Percentiles rank a stretch among this genome's conserved stretches.
Conservation (phyloP, 2,888 invertebrate genomes). For the Gandaritis pyraliata region DNA sequence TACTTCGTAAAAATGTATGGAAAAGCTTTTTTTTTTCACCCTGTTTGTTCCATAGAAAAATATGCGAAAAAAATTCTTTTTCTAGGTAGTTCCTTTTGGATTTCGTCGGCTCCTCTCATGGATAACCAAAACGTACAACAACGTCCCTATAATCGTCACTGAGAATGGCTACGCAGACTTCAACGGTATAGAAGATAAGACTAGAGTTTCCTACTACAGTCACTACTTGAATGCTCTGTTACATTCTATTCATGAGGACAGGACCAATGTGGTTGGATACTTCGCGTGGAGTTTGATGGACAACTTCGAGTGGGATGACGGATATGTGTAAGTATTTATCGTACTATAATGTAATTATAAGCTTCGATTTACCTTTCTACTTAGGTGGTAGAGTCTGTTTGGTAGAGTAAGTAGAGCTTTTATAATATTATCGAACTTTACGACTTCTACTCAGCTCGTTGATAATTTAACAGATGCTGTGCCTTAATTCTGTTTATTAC, state of each 20-base stretch:
- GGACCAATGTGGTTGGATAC: conserved; percentile 87
- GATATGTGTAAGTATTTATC: conserved; percentile 87
- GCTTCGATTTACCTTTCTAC: not conserved
- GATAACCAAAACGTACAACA: conserved; percentile 80
- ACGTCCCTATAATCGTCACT: conserved; percentile 81
- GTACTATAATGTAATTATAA: too few relatives aligned
- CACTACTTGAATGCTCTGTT: conserved; percentile 78
- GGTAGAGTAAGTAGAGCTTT: too few relatives aligned
- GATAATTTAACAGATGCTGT: too few relatives aligned
- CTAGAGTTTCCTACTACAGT: conserved; percentile 85
- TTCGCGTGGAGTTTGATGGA: conserved; percentile 93
- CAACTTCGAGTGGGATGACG: conserved; percentile 92
- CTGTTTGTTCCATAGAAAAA: too few relatives aligned
- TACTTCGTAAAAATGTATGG: too few relatives aligned
- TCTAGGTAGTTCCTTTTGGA: conserved; percentile 84
- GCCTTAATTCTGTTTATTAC: too few relatives aligned
- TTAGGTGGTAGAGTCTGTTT: too few relatives aligned
- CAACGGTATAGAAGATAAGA: conserved; percentile 78
- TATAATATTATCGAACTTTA: not conserved
- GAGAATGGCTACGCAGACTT: conserved; percentile 84
- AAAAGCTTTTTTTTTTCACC: too few relatives aligned
- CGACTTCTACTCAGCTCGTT: too few relatives aligned
- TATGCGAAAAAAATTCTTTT: not conserved
- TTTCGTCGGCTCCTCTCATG: conserved; percentile 82
- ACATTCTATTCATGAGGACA: conserved; percentile 83